Evolutionary conservation across 2,113 vertebrate genomes (phyloP).

Genomic region (Peromyscus polionotus): DNA sequence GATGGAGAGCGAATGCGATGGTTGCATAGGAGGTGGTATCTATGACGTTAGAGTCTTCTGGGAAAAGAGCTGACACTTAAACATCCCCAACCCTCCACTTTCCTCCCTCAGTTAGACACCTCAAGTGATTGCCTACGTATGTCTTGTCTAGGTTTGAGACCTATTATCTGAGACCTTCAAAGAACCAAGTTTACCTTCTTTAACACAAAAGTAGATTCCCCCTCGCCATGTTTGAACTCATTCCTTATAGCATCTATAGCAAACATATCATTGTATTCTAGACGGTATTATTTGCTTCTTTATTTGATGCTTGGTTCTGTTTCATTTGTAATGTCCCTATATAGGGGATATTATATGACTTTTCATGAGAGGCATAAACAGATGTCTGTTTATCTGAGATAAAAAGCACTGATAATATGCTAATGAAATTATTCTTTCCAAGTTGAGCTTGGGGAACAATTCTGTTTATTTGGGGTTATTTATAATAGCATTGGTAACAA

Average conservation of each 20-base stretch:
- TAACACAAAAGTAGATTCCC: neutral
- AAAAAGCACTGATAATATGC: neutral
- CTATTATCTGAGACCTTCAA: neutral
- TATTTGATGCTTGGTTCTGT: neutral
- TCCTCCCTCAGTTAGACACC: neutral
- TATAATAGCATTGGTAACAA: neutral
- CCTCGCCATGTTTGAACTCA: neutral
- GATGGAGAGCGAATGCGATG: neutral
- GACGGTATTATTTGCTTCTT: neutral
- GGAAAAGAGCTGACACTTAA: constrained; percentile 28
- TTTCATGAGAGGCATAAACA: neutral
- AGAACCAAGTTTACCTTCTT: neutral
- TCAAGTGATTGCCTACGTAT: neutral
- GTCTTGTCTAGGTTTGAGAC: neutral
- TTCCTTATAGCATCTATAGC: neutral
- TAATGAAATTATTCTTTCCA: neutral
- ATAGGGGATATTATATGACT: neutral
- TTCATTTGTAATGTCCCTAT: neutral
- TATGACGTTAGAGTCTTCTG: constrained; percentile 5
- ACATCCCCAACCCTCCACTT: neutral
- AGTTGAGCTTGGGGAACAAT: neutral
- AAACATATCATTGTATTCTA: neutral
- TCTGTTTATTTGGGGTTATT: neutral
- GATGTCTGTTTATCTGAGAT: neutral
- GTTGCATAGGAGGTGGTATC: neutral